Base-by-base conservation (phyloP, 2,797 vertebrate genomes). In the Steatocranus sp. region DNA sequence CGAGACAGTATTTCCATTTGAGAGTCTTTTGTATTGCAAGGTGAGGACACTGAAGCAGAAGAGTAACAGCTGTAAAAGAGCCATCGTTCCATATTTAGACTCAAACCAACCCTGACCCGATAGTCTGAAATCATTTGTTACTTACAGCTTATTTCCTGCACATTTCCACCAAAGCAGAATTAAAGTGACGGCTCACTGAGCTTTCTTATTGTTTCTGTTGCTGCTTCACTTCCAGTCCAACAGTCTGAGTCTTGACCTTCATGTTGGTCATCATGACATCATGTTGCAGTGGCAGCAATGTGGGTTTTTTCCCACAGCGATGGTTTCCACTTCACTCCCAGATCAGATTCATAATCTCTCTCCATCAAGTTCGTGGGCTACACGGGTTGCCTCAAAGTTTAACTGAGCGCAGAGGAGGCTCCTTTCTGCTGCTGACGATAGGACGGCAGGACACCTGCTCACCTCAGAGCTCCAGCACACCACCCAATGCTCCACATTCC, bases 21-120 rank as follows among this genome's bases (percentile, higher is more conserved):
- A 50, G 9, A 68, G 1, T 25, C 4, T 43, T 46, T 68, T 68
- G 20, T 25, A 3, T 17, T 46, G 66, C 4, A 1, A 0, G 20
- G 20, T 17, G 38, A 68, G 23, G 14, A 43, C 38, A 6, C 38
- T 27, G 20, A 68, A 43, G 23, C 14, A 43, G 41, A 73, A 48
- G 66, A 27, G 15, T 7, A 27, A 70, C 41, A 18, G 41, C 15
- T 27, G 15, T 46, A 1, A 17, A 27, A 5, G 63, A 18, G 23
- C 23, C 63, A 30, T 70, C 25, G 7, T 70, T 18, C 66, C 41
- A 70, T 27, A 27, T 27, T 27, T 0, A 43, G 9, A 41, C 0
- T 30, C 43, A 46, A 70, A 70, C 8, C 14, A 43, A 11, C 14
- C 20, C 36, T 43, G 41, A 27, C 9, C 38, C 14, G 10, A 25